A percentile compares a stretch with the other conserved stretches of the same genome.
Evolutionary conservation across 2,797 vertebrate species (phyloP).

Genomic region (Scarus forsteni): DNA sequence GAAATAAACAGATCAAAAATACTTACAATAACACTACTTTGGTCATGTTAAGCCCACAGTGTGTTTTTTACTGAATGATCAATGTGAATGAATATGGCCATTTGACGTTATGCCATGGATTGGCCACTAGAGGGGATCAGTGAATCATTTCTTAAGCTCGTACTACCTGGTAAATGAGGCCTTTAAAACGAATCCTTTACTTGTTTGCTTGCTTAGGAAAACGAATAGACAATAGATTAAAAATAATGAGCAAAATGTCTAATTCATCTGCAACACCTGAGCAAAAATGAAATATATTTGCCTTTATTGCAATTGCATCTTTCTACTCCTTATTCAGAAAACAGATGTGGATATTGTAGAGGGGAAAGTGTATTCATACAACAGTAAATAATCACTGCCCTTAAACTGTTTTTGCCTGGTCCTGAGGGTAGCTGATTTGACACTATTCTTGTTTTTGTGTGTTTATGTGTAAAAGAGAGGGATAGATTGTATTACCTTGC

Average conservation of each 20-base stretch:
- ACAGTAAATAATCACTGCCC: too few relatives aligned
- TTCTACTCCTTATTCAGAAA: neutral
- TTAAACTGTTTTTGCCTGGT: too few relatives aligned
- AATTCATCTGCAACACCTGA: neutral
- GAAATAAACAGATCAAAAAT: too few relatives aligned
- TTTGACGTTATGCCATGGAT: constrained; percentile 21
- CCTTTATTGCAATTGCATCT: neutral
- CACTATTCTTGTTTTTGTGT: neutral
- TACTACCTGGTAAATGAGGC: neutral
- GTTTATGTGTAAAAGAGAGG: neutral
- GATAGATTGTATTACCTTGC: constrained; percentile 32
- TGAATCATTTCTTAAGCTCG: constrained; percentile 1
- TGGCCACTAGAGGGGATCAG: constrained; percentile 49
- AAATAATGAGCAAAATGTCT: neutral
- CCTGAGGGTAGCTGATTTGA: too few relatives aligned
- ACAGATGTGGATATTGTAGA: neutral
- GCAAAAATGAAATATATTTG: too few relatives aligned
- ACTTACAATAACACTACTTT: too few relatives aligned
- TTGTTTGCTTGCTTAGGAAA: neutral
- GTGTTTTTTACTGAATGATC: neutral
- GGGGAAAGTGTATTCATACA: too few relatives aligned
- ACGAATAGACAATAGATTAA: neutral
- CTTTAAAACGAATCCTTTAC: neutral
- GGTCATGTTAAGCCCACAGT: too few relatives aligned
- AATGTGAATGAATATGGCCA: neutral